Conservation (phyloP, 2,888 invertebrate genomes). For the Hypsopygia costalis region DNA sequence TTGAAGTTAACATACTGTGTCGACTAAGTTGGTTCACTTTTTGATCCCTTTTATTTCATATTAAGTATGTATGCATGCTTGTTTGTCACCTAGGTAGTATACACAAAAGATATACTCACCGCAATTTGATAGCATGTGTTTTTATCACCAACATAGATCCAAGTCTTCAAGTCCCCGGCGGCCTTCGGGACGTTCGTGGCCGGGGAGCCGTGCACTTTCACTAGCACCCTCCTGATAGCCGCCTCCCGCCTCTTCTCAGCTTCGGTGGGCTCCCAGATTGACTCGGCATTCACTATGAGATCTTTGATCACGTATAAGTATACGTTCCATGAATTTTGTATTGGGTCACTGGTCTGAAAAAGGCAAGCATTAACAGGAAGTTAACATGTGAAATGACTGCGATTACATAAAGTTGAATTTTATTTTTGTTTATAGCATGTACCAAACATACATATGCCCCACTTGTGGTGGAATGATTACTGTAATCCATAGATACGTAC, state of each 20-base stretch:
- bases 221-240: slow-evolving; percentile 86
- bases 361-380: too few relatives aligned
- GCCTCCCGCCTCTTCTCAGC: slow-evolving; percentile 88
- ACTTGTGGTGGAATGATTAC: too few relatives aligned
- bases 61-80: too few relatives aligned
- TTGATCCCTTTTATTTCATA: too few relatives aligned
- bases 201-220: slow-evolving; percentile 83
- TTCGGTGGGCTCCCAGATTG: slow-evolving; percentile 90
- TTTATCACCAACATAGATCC: slow-evolving; percentile 87
- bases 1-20: too few relatives aligned
- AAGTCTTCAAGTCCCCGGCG: slow-evolving; percentile 90
- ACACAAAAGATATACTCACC: slow-evolving; percentile 57
- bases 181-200: slow-evolving; percentile 81
- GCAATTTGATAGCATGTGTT: slow-evolving; percentile 78
- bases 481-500: too few relatives aligned
- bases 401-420: too few relatives aligned
- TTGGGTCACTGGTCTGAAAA: slow-evolving; percentile 57
- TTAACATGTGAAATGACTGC: too few relatives aligned
- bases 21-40: too few relatives aligned
- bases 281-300: slow-evolving; percentile 86
- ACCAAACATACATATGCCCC: too few relatives aligned
- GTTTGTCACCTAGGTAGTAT: too few relatives aligned
- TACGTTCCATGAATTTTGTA: slow-evolving; percentile 81
- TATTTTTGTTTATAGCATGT: too few relatives aligned
- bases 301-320: slow-evolving; percentile 88